These are phyloP conservation scores for Drosophila cardini DNA, from an alignment of 1,140 invertebrate genomes.

Conservation along the genomic window DNA sequence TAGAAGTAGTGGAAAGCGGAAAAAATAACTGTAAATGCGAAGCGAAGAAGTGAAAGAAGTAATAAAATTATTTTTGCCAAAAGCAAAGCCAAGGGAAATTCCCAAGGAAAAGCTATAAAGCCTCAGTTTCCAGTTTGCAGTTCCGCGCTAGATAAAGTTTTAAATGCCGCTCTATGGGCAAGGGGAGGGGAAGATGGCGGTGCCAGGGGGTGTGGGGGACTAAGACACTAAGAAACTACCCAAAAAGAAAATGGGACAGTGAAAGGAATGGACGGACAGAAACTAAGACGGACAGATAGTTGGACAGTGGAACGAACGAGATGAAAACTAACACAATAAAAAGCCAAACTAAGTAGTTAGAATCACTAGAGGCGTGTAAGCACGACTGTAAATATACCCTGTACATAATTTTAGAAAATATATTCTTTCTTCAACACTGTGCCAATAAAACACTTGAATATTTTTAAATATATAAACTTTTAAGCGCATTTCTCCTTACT, in stretches of 20 bases:
- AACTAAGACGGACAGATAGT: constrained; percentile 6
- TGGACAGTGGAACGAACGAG: constrained; percentile 9
- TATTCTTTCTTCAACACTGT: too few relatives aligned
- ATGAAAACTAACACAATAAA: constrained; percentile 76
- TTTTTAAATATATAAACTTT: too few relatives aligned
- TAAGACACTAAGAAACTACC: constrained; percentile 5
- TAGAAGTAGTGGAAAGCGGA: neutral
- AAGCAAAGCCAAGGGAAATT: constrained; percentile 50
- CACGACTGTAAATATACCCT: too few relatives aligned
- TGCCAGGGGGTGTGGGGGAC: neutral
- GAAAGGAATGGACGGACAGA: neutral
- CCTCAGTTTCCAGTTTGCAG: constrained; percentile 22
- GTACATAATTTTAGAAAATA: too few relatives aligned
- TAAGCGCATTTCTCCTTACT: too few relatives aligned
- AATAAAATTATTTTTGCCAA: constrained; percentile 70
- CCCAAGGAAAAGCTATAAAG: constrained; percentile 52
- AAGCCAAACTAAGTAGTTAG: constrained; percentile 44
- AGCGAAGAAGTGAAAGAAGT: constrained; percentile 47
- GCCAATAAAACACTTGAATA: too few relatives aligned
- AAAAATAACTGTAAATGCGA: constrained; percentile 42
- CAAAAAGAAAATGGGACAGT: constrained; percentile 5
- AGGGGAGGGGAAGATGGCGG: neutral
- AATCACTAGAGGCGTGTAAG: too few relatives aligned
- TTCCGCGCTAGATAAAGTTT: constrained; percentile 68
- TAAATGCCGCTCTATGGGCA: constrained; percentile 64